These are phyloP conservation scores for Leptinotarsa rubiginosa DNA, from an alignment of 2,888 invertebrate genomes.

Conservation along the genomic window DNA sequence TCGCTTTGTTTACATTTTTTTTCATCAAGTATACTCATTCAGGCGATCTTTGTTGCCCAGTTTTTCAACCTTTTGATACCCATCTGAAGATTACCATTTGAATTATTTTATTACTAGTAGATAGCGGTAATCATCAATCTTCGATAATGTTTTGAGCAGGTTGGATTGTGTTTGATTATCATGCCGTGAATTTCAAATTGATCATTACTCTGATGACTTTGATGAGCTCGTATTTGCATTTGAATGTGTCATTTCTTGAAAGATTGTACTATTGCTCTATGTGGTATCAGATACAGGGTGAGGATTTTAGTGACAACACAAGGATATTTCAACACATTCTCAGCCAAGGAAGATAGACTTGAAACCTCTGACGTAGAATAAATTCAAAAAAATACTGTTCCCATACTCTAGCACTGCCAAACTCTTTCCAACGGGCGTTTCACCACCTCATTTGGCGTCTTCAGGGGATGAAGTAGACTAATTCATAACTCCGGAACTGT, in stretches of 20 bases:
- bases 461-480: no score
- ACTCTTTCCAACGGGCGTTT: no score
- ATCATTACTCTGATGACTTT: slow-evolving; percentile 1
- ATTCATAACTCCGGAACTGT: no score
- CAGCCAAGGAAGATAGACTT: no score
- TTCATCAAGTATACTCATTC: slow-evolving; percentile 9
- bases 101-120: slow-evolving; percentile 6
- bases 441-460: no score
- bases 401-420: no score
- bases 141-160: slow-evolving; percentile 3
- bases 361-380: no score
- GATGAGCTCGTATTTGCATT: slow-evolving; percentile 10
- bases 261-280: neutral
- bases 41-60: slow-evolving; percentile 15
- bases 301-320: no score
- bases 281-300: neutral
- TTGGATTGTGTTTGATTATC: slow-evolving; percentile 17
- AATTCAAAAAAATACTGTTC: no score
- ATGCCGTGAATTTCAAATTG: slow-evolving; percentile 5
- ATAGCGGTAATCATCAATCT: slow-evolving; percentile 8
- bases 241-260: slow-evolving; percentile 1
- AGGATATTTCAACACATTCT: no score
- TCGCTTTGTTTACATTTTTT: slow-evolving; percentile 16
- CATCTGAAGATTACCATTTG: slow-evolving; percentile 23
- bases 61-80: slow-evolving; percentile 21